A percentile compares a stretch with the other conserved stretches of the same genome.
Conservation (phyloP, 2,797 vertebrate genomes). For the Siniperca scherzeri region DNA sequence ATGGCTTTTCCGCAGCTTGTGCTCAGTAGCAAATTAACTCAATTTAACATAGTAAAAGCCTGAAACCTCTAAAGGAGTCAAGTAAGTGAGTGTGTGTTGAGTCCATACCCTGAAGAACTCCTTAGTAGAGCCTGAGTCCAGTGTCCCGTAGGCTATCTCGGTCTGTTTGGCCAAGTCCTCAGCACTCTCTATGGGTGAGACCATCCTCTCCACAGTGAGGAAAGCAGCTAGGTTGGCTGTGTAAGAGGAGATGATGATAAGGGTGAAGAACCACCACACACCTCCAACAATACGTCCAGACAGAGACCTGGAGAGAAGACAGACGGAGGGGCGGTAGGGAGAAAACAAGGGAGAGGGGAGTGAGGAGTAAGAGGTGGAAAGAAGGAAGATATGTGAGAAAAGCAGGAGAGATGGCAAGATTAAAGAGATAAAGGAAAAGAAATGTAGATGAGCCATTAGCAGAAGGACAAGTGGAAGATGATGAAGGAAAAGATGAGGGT, state of each 20-base stretch:
- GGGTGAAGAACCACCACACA: conserved; percentile 99
- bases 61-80: conserved; percentile 11
- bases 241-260: conserved; percentile 99
- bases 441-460: conserved; percentile 31
- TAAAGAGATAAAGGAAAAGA: conserved; percentile 15
- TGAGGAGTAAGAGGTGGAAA: neutral
- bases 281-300: conserved; percentile 99
- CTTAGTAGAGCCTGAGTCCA: conserved; percentile 98
- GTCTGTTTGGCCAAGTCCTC: conserved; percentile 99
- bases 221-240: conserved; percentile 99
- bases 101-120: conserved; percentile 97
- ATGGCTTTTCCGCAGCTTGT: neutral
- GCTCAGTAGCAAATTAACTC: conserved; percentile 11
- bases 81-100: neutral
- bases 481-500: conserved; percentile 13
- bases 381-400: neutral
- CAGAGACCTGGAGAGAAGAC: conserved; percentile 90
- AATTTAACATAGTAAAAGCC: conserved; percentile 5
- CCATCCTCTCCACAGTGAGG: conserved; percentile 99
- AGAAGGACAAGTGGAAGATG: neutral
- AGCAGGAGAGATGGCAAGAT: conserved; percentile 5
- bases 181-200: conserved; percentile 91
- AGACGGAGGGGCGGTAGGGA: conserved; percentile 20
- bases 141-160: conserved; percentile 97
- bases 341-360: neutral